Conservation (phyloP, 2,888 invertebrate species). For the Thyatira batis region DNA sequence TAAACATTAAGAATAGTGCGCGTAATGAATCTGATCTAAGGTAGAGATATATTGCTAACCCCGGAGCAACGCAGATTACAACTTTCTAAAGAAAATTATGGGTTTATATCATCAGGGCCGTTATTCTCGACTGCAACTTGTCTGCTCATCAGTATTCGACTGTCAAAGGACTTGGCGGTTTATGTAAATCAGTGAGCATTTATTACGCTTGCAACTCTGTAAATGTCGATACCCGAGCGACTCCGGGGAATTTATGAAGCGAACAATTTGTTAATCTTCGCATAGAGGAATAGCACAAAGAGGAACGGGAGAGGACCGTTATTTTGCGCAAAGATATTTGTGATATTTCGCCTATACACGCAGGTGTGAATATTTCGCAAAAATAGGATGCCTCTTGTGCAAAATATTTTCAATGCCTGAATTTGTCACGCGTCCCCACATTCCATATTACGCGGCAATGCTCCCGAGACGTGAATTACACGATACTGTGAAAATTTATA, state of each 20-base stretch:
- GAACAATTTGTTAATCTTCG: constrained; percentile 59
- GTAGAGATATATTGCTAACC: constrained; percentile 31
- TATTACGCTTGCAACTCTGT: constrained; percentile 55
- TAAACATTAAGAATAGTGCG: constrained; percentile 1
- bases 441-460: constrained; percentile 55
- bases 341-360: constrained; percentile 34
- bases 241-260: constrained; percentile 44
- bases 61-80: constrained; percentile 30
- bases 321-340: constrained; percentile 40
- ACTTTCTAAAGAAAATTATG: constrained; percentile 56
- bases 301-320: constrained; percentile 29
- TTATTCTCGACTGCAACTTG: constrained; percentile 47
- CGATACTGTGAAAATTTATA: constrained; percentile 44
- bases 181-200: constrained; percentile 63
- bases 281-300: constrained; percentile 43
- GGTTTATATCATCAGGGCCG: constrained; percentile 48
- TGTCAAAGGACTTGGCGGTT: constrained; percentile 59
- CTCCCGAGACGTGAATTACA: constrained; percentile 45
- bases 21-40: constrained; percentile 28
- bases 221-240: constrained; percentile 44
- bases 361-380: constrained; percentile 41
- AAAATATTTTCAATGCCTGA: constrained; percentile 68
- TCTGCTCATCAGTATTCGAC: constrained; percentile 63
- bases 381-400: constrained; percentile 51
- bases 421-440: constrained; percentile 62